Conservation (phyloP, 2,888 invertebrate species). For the Aproaerema taeniolella region DNA sequence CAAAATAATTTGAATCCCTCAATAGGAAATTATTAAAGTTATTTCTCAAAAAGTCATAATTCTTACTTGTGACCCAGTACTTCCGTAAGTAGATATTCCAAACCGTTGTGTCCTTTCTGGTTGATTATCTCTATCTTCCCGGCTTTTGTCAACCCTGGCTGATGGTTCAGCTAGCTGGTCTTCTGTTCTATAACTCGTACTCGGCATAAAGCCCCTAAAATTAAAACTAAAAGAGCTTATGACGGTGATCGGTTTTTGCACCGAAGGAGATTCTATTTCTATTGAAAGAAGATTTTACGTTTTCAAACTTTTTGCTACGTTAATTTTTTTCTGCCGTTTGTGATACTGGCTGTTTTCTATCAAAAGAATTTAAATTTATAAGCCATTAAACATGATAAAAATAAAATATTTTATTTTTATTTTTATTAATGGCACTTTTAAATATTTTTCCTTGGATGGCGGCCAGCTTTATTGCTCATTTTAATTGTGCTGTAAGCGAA, state of each 20-base stretch:
- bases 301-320: no score
- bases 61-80: constrained; percentile 51
- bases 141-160: constrained; percentile 51
- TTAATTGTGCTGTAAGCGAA: no score
- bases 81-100: constrained; percentile 73
- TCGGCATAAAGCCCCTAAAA: constrained; percentile 66
- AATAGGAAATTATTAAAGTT: no score
- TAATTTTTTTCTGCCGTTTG: not conserved
- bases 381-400: not conserved
- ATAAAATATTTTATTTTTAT: not conserved
- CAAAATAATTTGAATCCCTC: no score
- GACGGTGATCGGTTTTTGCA: no score
- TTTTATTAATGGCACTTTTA: not conserved
- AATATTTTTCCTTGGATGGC: no score
- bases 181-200: constrained; percentile 55
- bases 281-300: no score
- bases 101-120: constrained; percentile 72
- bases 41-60: not conserved
- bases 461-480: no score
- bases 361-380: not conserved
- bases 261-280: no score
- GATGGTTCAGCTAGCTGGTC: constrained; percentile 70
- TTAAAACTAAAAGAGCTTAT: constrained; percentile 35
- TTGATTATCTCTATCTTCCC: constrained; percentile 48
- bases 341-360: not conserved